phyloP scores from a whole-genome alignment of 2,888 invertebrate species.

The Lamellibrachia columna region DNA sequence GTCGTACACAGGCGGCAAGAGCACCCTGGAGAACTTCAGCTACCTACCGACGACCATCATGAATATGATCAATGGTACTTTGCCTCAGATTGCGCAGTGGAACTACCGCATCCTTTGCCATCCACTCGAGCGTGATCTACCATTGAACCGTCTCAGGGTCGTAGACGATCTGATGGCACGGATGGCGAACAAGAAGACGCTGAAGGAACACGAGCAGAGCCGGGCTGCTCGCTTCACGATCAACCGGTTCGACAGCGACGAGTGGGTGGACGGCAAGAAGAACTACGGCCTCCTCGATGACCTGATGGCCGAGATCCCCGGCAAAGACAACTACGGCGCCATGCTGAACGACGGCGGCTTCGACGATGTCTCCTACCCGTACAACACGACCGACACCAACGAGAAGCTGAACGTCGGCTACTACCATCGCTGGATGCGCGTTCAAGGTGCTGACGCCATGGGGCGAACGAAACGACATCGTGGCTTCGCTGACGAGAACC shows the following conservation, averaged over 20 bases:
- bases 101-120: constrained; percentile 50
- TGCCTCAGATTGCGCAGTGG: constrained; percentile 30
- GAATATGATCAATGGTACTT: constrained; percentile 38
- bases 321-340: constrained; percentile 47
- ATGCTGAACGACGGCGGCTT: constrained; percentile 37
- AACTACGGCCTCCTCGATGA: constrained; percentile 42
- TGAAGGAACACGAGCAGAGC: constrained; percentile 33
- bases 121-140: constrained; percentile 38
- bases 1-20: constrained; percentile 50
- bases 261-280: background rate
- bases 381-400: constrained; percentile 6
- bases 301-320: constrained; percentile 49
- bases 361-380: background rate
- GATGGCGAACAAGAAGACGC: constrained; percentile 34
- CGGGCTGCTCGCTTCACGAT: constrained; percentile 34
- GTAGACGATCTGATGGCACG: constrained; percentile 49
- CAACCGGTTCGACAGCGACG: constrained; percentile 13
- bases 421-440: constrained; percentile 46
- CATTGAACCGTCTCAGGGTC: constrained; percentile 35
- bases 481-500: constrained; percentile 34
- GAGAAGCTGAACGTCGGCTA: constrained; percentile 42
- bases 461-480: constrained; percentile 26
- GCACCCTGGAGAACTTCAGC: constrained; percentile 49
- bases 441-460: constrained; percentile 26
- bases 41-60: constrained; percentile 52